phyloP scores from a whole-genome alignment of 2,113 vertebrate genomes.

The Smithornis capensis region DNA sequence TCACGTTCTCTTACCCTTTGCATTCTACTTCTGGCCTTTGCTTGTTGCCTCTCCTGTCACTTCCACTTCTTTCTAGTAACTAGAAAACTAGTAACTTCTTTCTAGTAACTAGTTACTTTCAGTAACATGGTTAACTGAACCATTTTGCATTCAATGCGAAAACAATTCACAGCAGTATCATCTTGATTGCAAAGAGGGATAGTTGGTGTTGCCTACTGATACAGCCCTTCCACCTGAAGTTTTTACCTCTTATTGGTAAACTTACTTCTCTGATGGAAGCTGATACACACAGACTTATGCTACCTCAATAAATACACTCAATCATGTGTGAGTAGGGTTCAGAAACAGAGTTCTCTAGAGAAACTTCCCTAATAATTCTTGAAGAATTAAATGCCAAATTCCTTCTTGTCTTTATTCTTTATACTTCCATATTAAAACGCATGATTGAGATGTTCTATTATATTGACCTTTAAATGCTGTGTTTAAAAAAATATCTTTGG shows the following conservation, averaged over 20 bases:
- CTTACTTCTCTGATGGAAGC: neutral
- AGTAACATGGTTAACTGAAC: neutral
- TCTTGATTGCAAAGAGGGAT: neutral
- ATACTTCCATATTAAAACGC: neutral
- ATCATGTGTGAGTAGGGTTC: neutral
- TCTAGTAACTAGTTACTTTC: neutral
- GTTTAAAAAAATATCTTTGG: neutral
- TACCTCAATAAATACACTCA: neutral
- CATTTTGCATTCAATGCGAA: neutral
- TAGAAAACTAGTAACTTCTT: too few species aligned
- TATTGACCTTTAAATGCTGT: neutral
- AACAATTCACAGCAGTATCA: fast-evolving
- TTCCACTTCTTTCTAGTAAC: neutral
- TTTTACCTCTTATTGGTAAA: fast-evolving
- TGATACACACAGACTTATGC: neutral
- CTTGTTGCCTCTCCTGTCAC: neutral
- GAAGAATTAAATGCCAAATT: neutral
- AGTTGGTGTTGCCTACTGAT: fast-evolving
- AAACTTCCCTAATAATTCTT: neutral
- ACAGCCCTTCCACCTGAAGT: neutral
- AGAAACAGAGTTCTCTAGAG: neutral
- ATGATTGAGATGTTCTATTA: neutral
- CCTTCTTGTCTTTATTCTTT: neutral
- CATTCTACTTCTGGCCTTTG: neutral
- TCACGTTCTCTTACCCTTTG: neutral